These are phyloP conservation scores for Globia sparganii DNA, from an alignment of 2,888 invertebrate species.

Conservation along the genomic window DNA sequence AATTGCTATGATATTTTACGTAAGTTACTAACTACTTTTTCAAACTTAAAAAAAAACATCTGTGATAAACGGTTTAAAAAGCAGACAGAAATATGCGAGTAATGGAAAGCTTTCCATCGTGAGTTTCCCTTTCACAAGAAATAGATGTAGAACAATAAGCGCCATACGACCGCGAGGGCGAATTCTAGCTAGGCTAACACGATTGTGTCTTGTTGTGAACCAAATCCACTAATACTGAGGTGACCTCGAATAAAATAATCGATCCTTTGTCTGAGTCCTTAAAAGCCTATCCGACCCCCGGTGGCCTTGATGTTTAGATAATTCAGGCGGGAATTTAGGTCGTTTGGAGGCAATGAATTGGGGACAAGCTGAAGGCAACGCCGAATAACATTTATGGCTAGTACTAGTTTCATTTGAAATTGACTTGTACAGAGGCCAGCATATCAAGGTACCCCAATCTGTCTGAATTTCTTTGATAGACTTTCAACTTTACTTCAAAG, in stretches of 20 bases:
- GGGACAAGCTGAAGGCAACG: conserved; percentile 57
- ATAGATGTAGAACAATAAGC: conserved; percentile 11
- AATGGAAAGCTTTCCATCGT: conserved; percentile 6
- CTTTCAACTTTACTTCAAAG: no score
- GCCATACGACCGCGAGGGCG: conserved; percentile 4
- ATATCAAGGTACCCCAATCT: no score
- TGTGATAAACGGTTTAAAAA: background rate
- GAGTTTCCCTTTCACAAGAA: conserved; percentile 10
- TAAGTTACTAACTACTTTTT: no score
- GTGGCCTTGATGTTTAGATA: conserved; percentile 79
- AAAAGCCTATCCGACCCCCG: conserved; percentile 66
- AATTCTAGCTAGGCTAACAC: conserved; percentile 33
- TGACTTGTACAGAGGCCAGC: conserved; percentile 2
- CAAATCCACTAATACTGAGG: conserved; percentile 53
- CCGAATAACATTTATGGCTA: conserved; percentile 51
- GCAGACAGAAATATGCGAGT: background rate
- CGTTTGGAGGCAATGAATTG: conserved; percentile 65
- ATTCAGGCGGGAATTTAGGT: conserved; percentile 81
- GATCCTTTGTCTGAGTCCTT: conserved; percentile 63
- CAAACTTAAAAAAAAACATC: background rate
- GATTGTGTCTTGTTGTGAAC: conserved; percentile 47
- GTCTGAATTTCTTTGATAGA: no score
- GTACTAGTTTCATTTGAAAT: conserved; percentile 26
- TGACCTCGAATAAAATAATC: conserved; percentile 57
- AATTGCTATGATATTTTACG: background rate